phyloP scores from a whole-genome alignment of 2,113 vertebrate species.

The Gavia stellata region DNA sequence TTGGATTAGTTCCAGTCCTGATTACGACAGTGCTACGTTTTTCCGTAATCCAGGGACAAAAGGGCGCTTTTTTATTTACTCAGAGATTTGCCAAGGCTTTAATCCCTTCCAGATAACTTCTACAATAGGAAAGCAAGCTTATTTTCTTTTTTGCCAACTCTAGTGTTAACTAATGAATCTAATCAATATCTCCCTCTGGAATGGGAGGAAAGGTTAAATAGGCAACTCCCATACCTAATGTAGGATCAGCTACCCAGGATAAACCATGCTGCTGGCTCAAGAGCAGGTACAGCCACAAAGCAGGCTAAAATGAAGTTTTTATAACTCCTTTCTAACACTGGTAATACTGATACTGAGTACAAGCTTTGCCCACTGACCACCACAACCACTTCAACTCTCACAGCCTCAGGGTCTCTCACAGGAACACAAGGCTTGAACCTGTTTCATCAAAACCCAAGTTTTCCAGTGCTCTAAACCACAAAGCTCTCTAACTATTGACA shows the following conservation, averaged over 20 bases:
- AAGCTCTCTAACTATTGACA: neutral
- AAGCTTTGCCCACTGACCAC: neutral
- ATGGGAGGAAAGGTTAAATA: neutral
- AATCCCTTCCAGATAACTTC: conserved; percentile 41
- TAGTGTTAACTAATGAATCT: conserved; percentile 1
- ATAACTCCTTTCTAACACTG: neutral
- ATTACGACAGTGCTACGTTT: neutral
- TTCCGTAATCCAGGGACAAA: conserved; percentile 60
- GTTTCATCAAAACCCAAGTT: neutral
- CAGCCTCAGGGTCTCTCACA: neutral
- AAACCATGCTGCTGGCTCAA: neutral
- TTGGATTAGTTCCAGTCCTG: neutral
- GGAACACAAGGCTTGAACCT: neutral
- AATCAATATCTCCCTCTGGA: conserved; percentile 1
- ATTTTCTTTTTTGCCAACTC: neutral
- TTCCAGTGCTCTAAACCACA: neutral
- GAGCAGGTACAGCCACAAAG: neutral
- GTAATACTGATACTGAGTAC: neutral
- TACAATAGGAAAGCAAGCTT: neutral
- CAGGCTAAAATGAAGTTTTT: neutral
- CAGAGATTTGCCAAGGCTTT: conserved; percentile 27
- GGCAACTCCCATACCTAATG: neutral
- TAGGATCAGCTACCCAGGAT: neutral
- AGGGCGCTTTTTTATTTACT: conserved; percentile 34
- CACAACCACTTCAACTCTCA: neutral